A percentile compares a stretch with the other conserved stretches of the same genome.
phyloP scores from a whole-genome alignment of 2,113 vertebrate species.

The Falcunculus frontatus region DNA sequence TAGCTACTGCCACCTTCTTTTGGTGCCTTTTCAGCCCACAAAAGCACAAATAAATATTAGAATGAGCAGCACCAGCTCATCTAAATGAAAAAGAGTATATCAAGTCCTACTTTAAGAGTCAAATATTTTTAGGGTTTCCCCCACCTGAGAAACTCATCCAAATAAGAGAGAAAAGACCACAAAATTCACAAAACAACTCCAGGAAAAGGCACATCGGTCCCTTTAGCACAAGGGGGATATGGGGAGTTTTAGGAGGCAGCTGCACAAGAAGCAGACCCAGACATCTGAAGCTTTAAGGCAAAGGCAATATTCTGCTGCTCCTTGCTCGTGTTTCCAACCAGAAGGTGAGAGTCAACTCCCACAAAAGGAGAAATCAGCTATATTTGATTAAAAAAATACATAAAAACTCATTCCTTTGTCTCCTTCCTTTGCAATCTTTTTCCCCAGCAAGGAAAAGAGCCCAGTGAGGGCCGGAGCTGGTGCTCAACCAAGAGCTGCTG shows the following conservation, averaged over 20 bases:
- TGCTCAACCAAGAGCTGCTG: not conserved
- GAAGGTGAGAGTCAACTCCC: fast-evolving
- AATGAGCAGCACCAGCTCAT: too few species aligned
- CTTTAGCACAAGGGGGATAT: not conserved
- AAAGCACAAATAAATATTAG: not conserved
- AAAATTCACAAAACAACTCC: not conserved
- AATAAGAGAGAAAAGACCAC: not conserved
- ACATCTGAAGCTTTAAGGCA: not conserved
- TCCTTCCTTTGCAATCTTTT: not conserved
- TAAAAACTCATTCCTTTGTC: not conserved
- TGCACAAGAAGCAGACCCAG: not conserved
- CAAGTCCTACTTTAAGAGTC: not conserved
- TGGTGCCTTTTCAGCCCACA: not conserved
- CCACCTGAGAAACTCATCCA: not conserved
- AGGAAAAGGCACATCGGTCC: not conserved
- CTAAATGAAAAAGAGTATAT: not conserved
- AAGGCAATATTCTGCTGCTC: not conserved
- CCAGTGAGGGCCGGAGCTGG: not conserved
- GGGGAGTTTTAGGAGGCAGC: not conserved
- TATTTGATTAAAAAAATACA: not conserved
- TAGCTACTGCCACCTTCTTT: not conserved
- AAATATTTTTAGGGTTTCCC: not conserved
- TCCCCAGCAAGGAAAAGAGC: not conserved
- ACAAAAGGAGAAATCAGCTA: not conserved
- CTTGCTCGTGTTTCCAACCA: not conserved